Evolutionary conservation across 2,797 vertebrate genomes (phyloP), one percentile per base, ranked within the genome.

Genomic region (Rousettus madagascariensis): DNA sequence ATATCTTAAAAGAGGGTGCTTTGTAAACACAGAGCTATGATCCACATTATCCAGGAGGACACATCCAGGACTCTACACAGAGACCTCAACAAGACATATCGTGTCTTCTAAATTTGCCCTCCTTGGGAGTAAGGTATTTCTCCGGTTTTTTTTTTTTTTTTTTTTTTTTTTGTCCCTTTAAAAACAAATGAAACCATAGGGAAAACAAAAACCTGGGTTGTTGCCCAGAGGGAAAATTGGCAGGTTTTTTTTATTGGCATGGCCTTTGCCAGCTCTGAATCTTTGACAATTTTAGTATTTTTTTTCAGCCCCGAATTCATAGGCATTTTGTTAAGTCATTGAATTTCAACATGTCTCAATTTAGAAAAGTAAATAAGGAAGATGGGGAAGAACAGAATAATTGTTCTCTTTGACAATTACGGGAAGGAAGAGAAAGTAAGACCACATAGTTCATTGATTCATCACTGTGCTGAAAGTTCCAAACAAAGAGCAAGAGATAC

Each of bases 101-200:
- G 0, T 19, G 20, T 85, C 77, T 66, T 80, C 55, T 65, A 24
- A 63, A 7, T 41, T 61, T 91, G 30, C 41, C 59, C 72, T 53
- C 10, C 53, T n/a, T 49, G 22, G 49, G 38, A 36, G 6, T 36
- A 15, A 79, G 11, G 30, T 65, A 22, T 79, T 66, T 93, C 1
- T 86, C 5, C 51, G 12, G 5, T 5, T 33, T 43, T 43, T 41
- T 6, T 26, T 6, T 5, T 33, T 38, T 6, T 4, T 33, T 43
- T 43, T 41, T 41, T 41, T 69, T 6, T 15, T 6, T 53, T 22
- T 5, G 15, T 26, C 8, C n/a, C 38, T 24, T 71, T 77, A 83
- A 90, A 94, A 59, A 24, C 20, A 91, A 96, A 87, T 94, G 9
- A 96, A 96, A 38, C 16, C 10, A 75, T 1, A 38, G n/a, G 10